Conservation (phyloP, 2,888 invertebrate species). For the Ophion obscuratus region DNA sequence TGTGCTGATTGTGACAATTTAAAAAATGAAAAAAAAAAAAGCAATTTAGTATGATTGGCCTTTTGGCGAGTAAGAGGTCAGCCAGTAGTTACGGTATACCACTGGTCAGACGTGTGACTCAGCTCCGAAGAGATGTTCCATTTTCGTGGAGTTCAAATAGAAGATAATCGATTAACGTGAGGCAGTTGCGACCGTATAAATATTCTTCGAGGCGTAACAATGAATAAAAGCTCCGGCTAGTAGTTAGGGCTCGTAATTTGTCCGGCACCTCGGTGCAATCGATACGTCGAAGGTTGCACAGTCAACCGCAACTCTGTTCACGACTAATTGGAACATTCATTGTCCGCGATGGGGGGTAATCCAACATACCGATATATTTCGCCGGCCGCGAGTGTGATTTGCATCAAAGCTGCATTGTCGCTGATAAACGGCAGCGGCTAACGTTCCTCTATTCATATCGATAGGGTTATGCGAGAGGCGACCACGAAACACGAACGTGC, state of each 20-base stretch:
- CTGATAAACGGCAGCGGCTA: conserved; percentile 34
- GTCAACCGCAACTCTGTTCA: conserved; percentile 40
- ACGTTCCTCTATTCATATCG: conserved; percentile 51
- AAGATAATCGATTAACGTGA: not conserved
- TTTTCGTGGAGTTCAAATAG: not conserved
- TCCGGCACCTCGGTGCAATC: conserved; percentile 35
- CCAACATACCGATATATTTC: conserved; percentile 17
- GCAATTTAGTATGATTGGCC: not conserved
- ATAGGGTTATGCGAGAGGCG: not conserved
- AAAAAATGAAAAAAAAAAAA: not conserved
- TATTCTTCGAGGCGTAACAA: not conserved
- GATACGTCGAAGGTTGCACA: conserved; percentile 32
- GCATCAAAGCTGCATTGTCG: conserved; percentile 40
- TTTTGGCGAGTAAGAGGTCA: not conserved
- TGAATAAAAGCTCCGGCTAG: conserved; percentile 6
- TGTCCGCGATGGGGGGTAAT: conserved; percentile 24
- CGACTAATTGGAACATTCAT: conserved; percentile 59
- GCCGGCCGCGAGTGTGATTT: conserved; percentile 36
- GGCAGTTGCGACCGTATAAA: too few relatives aligned
- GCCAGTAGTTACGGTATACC: conserved; percentile 36
- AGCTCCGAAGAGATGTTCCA: not conserved
- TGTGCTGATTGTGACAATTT: not conserved
- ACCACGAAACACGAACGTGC: conserved; percentile 13
- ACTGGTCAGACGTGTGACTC: conserved; percentile 29
- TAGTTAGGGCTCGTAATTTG: conserved; percentile 26